Evolutionary conservation across 1,140 invertebrate genomes (phyloP).

Genomic region (Drosophila tani): DNA sequence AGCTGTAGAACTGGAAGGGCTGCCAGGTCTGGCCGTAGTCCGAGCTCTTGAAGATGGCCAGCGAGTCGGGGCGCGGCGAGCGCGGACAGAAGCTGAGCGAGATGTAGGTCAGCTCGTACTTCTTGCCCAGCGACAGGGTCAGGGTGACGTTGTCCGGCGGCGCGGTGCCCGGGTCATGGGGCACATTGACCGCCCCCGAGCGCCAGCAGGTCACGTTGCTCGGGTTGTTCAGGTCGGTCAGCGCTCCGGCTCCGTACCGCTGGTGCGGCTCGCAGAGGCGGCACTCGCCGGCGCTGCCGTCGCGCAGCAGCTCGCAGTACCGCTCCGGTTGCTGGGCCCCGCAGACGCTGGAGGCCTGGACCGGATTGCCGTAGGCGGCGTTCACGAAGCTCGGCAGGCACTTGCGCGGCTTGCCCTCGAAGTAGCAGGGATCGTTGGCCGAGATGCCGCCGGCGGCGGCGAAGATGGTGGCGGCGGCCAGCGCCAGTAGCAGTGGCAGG

Average conservation of each 20-base stretch:
- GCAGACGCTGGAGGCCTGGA: slow-evolving; percentile 96
- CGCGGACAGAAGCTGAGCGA: slow-evolving; percentile 97
- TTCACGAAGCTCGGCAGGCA: slow-evolving; percentile 99
- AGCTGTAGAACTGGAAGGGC: slow-evolving; percentile 98
- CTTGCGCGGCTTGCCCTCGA: slow-evolving; percentile 92
- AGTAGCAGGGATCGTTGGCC: slow-evolving; percentile 94
- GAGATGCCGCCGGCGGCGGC: slow-evolving; percentile 30
- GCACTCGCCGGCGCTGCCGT: slow-evolving; percentile 88
- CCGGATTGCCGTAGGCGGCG: slow-evolving; percentile 95
- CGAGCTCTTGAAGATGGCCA: slow-evolving; percentile 98
- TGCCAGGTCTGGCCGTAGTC: slow-evolving; percentile 98
- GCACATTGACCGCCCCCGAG: slow-evolving; percentile 93
- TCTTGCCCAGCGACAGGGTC: slow-evolving; percentile 96
- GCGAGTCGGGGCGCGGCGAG: slow-evolving; percentile 95
- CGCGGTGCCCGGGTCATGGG: slow-evolving; percentile 88
- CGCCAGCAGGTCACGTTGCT: slow-evolving; percentile 99
- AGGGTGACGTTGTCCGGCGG: slow-evolving; percentile 96
- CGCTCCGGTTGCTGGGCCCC: slow-evolving; percentile 89
- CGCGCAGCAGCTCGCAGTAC: slow-evolving; percentile 89
- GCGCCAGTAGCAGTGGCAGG: slow-evolving; percentile 20
- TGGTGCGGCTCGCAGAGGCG: slow-evolving; percentile 94
- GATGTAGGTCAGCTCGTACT: slow-evolving; percentile 99
- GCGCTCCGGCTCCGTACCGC: slow-evolving; percentile 86
- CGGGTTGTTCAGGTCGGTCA: slow-evolving; percentile 99
- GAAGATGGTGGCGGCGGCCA: slow-evolving; percentile 21